Conservation (phyloP, 1,140 invertebrate species). For the Trypoxylus dichotomus region DNA sequence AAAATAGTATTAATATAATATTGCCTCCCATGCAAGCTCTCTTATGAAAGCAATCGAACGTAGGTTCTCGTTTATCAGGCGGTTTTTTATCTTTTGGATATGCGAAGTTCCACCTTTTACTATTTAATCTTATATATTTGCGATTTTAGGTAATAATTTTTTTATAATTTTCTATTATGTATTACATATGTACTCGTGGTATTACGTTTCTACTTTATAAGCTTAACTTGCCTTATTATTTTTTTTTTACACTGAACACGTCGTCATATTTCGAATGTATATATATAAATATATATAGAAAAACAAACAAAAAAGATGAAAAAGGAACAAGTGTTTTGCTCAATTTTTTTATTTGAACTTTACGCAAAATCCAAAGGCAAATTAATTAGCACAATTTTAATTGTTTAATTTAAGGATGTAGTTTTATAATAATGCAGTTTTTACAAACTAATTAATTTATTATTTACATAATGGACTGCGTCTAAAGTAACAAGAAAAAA, state of each 20-base stretch:
- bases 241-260: background rate
- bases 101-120: background rate
- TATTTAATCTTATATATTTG: background rate
- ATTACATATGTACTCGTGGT: conserved; percentile 8
- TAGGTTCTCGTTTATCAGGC: background rate
- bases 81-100: background rate
- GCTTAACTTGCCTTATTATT: conserved; percentile 7
- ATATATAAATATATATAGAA: background rate
- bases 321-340: background rate
- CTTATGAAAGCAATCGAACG: background rate
- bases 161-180: conserved; percentile 16
- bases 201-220: conserved; percentile 11
- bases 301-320: too few species aligned
- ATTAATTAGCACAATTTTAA: background rate
- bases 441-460: background rate
- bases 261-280: background rate
- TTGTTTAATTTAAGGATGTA: background rate
- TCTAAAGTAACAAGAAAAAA: too few species aligned
- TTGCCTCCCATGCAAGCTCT: background rate
- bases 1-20: too few species aligned
- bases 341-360: background rate
- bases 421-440: background rate
- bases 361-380: background rate
- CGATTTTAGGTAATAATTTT: conserved; percentile 16
- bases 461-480: too few species aligned